Percentiles rank a stretch among this genome's conserved stretches.
These are phyloP conservation scores for Alfaro cultratus DNA, from an alignment of 2,797 vertebrate genomes.

Conservation along the genomic window DNA sequence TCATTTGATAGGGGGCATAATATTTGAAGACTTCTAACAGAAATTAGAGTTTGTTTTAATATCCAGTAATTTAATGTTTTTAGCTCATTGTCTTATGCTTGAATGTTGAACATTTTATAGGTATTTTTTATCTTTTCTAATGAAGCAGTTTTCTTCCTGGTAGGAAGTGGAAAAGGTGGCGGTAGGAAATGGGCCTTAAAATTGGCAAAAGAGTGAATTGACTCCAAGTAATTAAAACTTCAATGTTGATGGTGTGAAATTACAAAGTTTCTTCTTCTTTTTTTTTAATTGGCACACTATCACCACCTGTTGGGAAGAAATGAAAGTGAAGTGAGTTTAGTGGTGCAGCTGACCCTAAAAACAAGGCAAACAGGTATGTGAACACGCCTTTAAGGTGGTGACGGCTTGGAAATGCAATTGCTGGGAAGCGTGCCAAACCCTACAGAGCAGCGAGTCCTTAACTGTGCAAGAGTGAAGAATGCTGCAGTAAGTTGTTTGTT, in stretches of 20 bases:
- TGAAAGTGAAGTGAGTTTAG: neutral
- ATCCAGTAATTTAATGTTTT: neutral
- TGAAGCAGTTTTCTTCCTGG: neutral
- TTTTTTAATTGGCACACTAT: neutral
- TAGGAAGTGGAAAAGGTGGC: neutral
- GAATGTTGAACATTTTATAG: neutral
- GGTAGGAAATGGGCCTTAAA: neutral
- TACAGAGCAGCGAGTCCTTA: conserved; percentile 13
- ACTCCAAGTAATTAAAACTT: neutral
- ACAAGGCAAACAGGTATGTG: neutral
- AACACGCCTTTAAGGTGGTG: neutral
- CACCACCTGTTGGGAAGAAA: neutral
- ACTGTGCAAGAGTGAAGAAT: conserved; percentile 7
- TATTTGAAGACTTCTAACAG: neutral
- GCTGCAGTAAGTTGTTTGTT: conserved; percentile 55
- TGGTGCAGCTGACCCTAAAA: neutral
- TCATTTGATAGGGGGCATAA: neutral
- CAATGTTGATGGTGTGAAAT: neutral
- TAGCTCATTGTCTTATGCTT: neutral
- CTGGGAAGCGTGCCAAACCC: neutral
- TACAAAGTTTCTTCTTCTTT: neutral
- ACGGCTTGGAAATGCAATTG: neutral
- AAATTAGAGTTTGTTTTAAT: neutral
- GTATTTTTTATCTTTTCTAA: neutral
- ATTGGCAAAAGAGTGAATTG: neutral